Base-by-base conservation (phyloP, 2,888 invertebrate species). In the Melanargia galathea region DNA sequence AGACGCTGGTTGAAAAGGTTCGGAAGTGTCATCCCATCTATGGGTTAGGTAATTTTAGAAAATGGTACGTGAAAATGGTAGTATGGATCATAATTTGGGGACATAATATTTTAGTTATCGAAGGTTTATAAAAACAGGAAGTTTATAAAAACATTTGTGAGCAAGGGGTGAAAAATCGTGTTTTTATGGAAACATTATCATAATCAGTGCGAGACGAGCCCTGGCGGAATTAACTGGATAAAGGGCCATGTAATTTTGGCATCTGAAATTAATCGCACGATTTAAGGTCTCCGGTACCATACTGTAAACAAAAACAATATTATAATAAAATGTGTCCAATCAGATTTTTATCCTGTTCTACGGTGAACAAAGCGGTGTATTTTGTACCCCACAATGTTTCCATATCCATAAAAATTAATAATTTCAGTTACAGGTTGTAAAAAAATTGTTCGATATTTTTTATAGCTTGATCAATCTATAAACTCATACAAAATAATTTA, bases 1-100 rank as follows among this genome's bases (percentile, higher is more conserved):
- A 51, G 54, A 56, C 55, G 60, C 33, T 49, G 64, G 56, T 60
- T 43, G 49, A 60, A 63, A 64, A 45, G 64, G 60, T 26, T 35
- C 56, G 38, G 26, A 60, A 43, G 56, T 26, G 58, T 54, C 54
- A 45, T 24, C 35, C 22, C 35, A 22, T 48, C 6, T 57, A 22
- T n/a, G 26, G 18, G 18, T 8, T 16, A 16, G 33, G 20, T 46
- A 35, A 46, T 35, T 58, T 35, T 20, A 52, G 16, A 48, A 58
- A 35, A 30, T 43, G 30, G 30, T 46, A 26, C 20, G 35, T 33
- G n/a, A n/a, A n/a, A n/a, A n/a, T n/a, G n/a, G n/a, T n/a, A n/a
- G n/a, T n/a, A n/a, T n/a, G n/a, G n/a, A n/a, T n/a, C n/a, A n/a
- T n/a, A n/a, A n/a, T n/a, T n/a, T n/a, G 20, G 6, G 18, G 45